Conservation (phyloP, 2,113 vertebrate genomes). For the Uria lomvia region DNA sequence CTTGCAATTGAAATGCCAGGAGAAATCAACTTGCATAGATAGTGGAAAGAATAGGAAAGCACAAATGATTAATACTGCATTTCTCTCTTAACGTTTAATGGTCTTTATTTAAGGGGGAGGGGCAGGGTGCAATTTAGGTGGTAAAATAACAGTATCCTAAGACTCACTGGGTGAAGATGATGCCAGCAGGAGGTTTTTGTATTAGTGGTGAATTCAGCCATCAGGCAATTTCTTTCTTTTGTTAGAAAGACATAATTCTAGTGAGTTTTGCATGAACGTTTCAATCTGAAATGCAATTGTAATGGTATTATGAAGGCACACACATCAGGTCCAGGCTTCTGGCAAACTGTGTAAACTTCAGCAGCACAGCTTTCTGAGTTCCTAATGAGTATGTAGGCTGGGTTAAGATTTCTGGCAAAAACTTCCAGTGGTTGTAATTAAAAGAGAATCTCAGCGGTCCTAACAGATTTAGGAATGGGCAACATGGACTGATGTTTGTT, state of each 20-base stretch:
- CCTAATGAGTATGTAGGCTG: background rate
- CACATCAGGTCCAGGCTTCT: background rate
- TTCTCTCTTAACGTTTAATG: background rate
- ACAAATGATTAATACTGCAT: background rate
- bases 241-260: background rate
- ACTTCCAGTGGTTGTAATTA: background rate
- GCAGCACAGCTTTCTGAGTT: background rate
- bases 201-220: background rate
- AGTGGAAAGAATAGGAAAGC: background rate
- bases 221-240: slow-evolving; percentile 21
- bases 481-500: background rate
- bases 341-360: background rate
- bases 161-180: background rate
- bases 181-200: slow-evolving; percentile 4
- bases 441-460: background rate
- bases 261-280: background rate
- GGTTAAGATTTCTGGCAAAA: background rate
- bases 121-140: background rate
- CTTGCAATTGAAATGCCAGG: background rate
- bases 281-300: background rate
- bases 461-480: background rate
- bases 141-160: background rate
- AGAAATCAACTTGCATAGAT: background rate
- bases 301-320: background rate
- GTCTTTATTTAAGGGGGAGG: background rate